Evolutionary conservation across 2,888 invertebrate species (phyloP).

Genomic region (Caenorhabditis sp.): DNA sequence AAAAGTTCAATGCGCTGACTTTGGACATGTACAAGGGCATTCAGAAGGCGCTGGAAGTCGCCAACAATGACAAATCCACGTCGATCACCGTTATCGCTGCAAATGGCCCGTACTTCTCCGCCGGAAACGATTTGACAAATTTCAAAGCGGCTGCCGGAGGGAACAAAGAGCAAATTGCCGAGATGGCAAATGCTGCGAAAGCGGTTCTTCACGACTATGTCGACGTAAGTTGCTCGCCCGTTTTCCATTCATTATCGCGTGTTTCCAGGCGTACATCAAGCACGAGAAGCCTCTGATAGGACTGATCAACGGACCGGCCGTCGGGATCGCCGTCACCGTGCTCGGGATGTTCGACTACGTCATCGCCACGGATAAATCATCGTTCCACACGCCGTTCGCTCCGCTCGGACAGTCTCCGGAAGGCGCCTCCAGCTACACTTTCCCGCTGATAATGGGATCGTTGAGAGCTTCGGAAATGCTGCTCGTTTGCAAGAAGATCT

Average conservation of each 20-base stretch:
- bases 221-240: conserved; percentile 51
- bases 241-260: neutral
- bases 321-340: conserved; percentile 91
- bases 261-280: conserved; percentile 84
- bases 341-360: conserved; percentile 90
- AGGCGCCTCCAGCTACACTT: conserved; percentile 90
- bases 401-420: conserved; percentile 90
- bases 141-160: conserved; percentile 69
- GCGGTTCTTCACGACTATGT: conserved; percentile 71
- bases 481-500: conserved; percentile 86
- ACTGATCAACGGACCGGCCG: conserved; percentile 93
- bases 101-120: conserved; percentile 87
- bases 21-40: conserved; percentile 74
- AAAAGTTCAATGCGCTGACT: conserved; percentile 76
- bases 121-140: conserved; percentile 87
- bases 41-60: conserved; percentile 60
- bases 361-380: conserved; percentile 89
- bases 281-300: conserved; percentile 91
- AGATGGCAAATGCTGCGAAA: conserved; percentile 69
- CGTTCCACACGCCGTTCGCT: conserved; percentile 91
- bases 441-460: conserved; percentile 89
- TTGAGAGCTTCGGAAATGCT: conserved; percentile 84
- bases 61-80: conserved; percentile 83
- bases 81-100: conserved; percentile 84
- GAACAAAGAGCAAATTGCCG: conserved; percentile 61